phyloP scores from a whole-genome alignment of 2,888 invertebrate species.

The Galerucella pusilla region DNA sequence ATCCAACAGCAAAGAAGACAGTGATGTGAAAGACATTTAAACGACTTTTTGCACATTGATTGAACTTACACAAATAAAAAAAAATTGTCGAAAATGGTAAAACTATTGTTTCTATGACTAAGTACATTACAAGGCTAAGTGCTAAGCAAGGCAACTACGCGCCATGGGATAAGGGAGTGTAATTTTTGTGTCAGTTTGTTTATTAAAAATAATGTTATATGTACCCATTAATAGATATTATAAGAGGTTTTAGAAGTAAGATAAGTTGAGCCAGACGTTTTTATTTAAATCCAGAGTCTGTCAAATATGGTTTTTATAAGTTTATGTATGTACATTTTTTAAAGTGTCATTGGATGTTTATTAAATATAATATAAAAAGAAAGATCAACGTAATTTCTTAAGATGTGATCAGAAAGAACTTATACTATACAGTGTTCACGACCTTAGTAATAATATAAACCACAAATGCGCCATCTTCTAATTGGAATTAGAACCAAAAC shows the following conservation, averaged over 20 bases:
- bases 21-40: slow-evolving; percentile 8
- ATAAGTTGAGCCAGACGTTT: neutral
- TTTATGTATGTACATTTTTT: too few relatives aligned
- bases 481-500: too few relatives aligned
- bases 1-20: slow-evolving; percentile 18
- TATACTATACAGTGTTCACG: too few relatives aligned
- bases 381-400: too few relatives aligned
- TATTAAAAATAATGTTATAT: slow-evolving; percentile 17
- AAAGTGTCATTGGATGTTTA: too few relatives aligned
- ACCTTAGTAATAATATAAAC: too few relatives aligned
- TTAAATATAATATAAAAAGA: too few relatives aligned
- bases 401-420: too few relatives aligned
- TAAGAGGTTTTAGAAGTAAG: neutral
- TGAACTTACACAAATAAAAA: slow-evolving; percentile 1
- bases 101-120: slow-evolving; percentile 45
- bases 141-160: slow-evolving; percentile 61
- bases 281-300: neutral
- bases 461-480: too few relatives aligned
- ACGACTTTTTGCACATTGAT: neutral
- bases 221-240: neutral
- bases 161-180: slow-evolving; percentile 56
- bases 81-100: slow-evolving; percentile 16
- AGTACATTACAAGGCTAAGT: slow-evolving; percentile 58
- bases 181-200: slow-evolving; percentile 58
- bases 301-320: neutral